These are phyloP conservation scores for Drosophila takahashii DNA, from an alignment of 1,140 invertebrate genomes.

Conservation along the genomic window DNA sequence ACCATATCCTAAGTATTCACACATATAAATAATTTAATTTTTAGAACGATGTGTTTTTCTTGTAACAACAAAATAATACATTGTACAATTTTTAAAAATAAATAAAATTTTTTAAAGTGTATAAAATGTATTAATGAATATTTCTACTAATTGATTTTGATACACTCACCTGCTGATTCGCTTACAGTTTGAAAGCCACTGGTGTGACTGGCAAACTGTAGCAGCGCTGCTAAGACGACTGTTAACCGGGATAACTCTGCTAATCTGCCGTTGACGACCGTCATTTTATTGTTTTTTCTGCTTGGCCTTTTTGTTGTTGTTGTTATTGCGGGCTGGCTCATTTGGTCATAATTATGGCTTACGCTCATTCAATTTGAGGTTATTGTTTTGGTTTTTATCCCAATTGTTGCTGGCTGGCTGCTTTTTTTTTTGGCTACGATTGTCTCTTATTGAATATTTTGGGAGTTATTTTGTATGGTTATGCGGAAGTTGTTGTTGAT, in stretches of 20 bases:
- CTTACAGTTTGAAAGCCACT: slow-evolving; percentile 32
- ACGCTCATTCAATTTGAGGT: slow-evolving; percentile 63
- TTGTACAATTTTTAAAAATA: too few relatives aligned
- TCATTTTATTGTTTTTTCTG: slow-evolving; percentile 41
- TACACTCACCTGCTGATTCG: slow-evolving; percentile 30
- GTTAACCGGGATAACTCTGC: slow-evolving; percentile 42
- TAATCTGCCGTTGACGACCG: slow-evolving; percentile 31
- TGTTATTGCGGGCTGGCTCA: slow-evolving; percentile 46
- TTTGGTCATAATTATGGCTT: slow-evolving; percentile 76
- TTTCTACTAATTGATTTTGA: neutral
- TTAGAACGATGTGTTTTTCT: too few relatives aligned
- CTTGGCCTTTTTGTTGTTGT: slow-evolving; percentile 27
- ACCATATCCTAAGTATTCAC: too few relatives aligned
- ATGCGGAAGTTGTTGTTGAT: slow-evolving; percentile 48
- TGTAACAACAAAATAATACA: too few relatives aligned
- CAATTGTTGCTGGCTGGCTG: slow-evolving; percentile 27
- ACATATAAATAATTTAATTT: too few relatives aligned
- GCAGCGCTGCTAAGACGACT: slow-evolving; percentile 13
- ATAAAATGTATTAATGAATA: neutral
- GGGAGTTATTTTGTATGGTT: slow-evolving; percentile 36
- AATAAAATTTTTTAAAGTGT: too few relatives aligned
- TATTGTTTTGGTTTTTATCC: slow-evolving; percentile 54
- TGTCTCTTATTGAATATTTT: slow-evolving; percentile 47
- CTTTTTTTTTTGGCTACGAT: slow-evolving; percentile 13
- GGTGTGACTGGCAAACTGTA: slow-evolving; percentile 19